Conservation (phyloP, 2,113 vertebrate genomes). For the Protomyctophum bolini region DNA sequence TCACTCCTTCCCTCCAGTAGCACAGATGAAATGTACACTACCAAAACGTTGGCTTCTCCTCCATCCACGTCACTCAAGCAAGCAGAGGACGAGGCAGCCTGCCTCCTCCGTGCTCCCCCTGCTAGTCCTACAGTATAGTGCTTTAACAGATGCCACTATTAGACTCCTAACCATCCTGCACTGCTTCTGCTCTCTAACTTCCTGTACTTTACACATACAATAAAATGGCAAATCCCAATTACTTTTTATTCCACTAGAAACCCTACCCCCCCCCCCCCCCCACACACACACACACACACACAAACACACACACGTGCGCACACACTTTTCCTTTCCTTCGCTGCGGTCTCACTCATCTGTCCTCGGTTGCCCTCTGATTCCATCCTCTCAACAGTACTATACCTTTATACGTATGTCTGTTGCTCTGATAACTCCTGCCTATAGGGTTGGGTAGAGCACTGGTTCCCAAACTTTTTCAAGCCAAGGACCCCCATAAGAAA, state of each 20-base stretch:
- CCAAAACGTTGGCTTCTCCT: constrained; percentile 15
- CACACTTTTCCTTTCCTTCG: neutral
- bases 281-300: too few relatives aligned
- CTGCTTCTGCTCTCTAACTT: neutral
- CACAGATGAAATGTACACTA: constrained; percentile 9
- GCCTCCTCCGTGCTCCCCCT: neutral
- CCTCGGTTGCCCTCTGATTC: neutral
- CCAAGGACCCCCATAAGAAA: too few relatives aligned
- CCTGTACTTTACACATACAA: neutral
- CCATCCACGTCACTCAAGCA: constrained; percentile 23
- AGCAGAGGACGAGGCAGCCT: constrained; percentile 32
- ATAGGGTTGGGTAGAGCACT: too few relatives aligned
- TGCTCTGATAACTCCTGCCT: too few relatives aligned
- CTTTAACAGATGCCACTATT: constrained; percentile 52
- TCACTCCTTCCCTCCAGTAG: constrained; percentile 16
- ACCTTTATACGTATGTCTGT: too few relatives aligned
- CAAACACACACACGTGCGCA: too few relatives aligned
- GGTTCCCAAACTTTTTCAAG: too few relatives aligned
- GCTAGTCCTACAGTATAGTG: constrained; percentile 30
- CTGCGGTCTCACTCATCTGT: neutral
- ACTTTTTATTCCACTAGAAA: too few relatives aligned
- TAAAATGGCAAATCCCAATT: neutral
- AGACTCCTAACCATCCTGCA: constrained; percentile 19
- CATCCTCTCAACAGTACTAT: too few relatives aligned
- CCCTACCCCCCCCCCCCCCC: too few relatives aligned